phyloP scores from a whole-genome alignment of 1,140 invertebrate species.

The Popillia japonica region DNA sequence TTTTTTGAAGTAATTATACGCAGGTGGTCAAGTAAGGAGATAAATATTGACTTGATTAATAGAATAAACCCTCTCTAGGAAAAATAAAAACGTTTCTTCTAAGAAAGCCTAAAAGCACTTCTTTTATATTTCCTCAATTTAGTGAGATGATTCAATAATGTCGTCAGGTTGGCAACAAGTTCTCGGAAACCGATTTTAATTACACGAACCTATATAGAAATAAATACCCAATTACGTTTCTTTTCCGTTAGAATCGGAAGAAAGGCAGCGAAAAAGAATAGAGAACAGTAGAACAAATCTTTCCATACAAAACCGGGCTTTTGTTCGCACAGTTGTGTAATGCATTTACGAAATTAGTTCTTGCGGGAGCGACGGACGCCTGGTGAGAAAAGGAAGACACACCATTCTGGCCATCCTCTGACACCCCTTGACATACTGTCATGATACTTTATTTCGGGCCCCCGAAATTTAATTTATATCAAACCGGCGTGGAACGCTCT shows the following conservation, averaged over 20 bases:
- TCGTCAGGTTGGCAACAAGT: not conserved
- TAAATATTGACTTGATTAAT: no score
- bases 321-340: constrained; percentile 25
- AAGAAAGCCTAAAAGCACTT: no score
- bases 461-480: constrained; percentile 32
- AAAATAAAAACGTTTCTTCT: no score
- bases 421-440: constrained; percentile 23
- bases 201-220: not conserved
- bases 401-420: not conserved
- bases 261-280: not conserved
- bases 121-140: no score
- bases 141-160: no score
- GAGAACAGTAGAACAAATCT: constrained; percentile 12
- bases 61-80: no score
- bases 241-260: not conserved
- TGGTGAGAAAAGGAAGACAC: constrained; percentile 15
- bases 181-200: not conserved
- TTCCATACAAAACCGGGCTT: not conserved
- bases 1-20: not conserved
- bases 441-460: constrained; percentile 20
- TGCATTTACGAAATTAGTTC: constrained; percentile 31
- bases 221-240: constrained; percentile 17
- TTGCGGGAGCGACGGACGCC: not conserved
- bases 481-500: not conserved
- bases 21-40: no score